Base-by-base conservation (phyloP, 2,888 invertebrate species). In the Pecten maximus region DNA sequence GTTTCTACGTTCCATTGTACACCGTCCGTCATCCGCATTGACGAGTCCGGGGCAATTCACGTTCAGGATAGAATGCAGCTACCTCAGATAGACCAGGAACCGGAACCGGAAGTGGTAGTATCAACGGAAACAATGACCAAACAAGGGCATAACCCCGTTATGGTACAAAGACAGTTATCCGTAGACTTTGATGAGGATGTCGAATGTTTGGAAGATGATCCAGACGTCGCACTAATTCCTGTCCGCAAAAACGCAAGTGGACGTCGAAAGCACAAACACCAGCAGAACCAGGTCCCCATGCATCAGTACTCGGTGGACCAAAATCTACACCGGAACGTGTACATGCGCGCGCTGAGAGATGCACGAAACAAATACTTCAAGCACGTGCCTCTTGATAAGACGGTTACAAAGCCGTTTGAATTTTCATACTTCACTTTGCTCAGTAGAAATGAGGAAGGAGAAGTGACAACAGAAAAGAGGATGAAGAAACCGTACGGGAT, bases 281-380 rank as follows among this genome's bases (percentile, higher is more conserved):
- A 28, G 28, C 74, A 74, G 74, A 74, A 35, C 35, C 74, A 35
- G 74, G 35, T 74, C 28, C 35, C 74, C 2, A 74, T 74, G 74
- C 74, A 74, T 15, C 74, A 74, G 35, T 74, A 74, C 74, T 74
- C 74, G 12, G 74, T 90, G 4, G 88, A 88, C 74, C 90, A 88
- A 48, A 87, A 88, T 19, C 87, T 90, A 23, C 90, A 90, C 74
- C 86, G 90, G 48, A 87, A 90, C 50, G 90, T 87, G 16, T 90
- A 90, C 88, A 90, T 90, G 44, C 90, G 88, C 86, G 90, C 90
- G 12, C 50, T 90, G 16, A 88, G 88, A 50, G 90, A 90, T n/a
- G 90, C 90, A 10, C 86, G 90, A 6, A 60, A 74, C n/a, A 90
- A 90, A 39, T 90, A 90, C 40, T 90, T 90, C 39, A 88, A 88